Base-by-base conservation (phyloP, 2,888 invertebrate species). In the Drosophila maculinotata region DNA sequence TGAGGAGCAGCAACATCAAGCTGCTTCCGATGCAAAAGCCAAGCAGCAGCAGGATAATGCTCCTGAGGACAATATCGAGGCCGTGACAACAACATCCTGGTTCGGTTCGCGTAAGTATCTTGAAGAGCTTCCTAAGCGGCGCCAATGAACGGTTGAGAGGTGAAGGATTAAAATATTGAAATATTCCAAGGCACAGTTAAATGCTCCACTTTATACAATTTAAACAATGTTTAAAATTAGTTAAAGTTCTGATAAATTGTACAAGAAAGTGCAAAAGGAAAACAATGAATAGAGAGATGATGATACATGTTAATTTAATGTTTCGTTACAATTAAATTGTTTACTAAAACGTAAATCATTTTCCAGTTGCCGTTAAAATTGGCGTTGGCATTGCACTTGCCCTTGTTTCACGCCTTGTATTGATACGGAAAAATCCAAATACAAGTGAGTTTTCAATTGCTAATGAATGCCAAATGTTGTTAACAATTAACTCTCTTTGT, bases 361-460 rank as follows among this genome's bases (percentile, higher is more conserved):
- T 96, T 96, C 91, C 95, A 96, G 96, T 96, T 94, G 95, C 95
- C 92, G 94, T 96, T 93, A 97, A 96, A 93, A 93, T 96, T 93
- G 94, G 94, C 92, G 95, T 97, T 92, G 97, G 97, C 92, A 94
- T 95, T 92, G 96, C 96, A 90, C 94, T 97, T 91, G 94, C 96
- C 92, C 93, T 95, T 92, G 96, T 96, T 91, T 96, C 96, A 89
- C 95, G 96, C 93, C 94, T 95, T 92, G 96, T 96, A 91, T 94
- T 97, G 92, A 94, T 96, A 92, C 95, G 95, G 93, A 94, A 94
- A 92, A 90, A 87, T 85, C 90, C 90, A 69, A 94, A 94, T 89
- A 89, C 90, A 90, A 91, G 92, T 92, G 90, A 91, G 90, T 91
- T 90, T 73, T 81, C 79, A 77, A 71, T 63, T 20, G 67, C 62